Evolutionary conservation across 2,888 invertebrate species (phyloP).

Genomic region (Thymelicus acteon): DNA sequence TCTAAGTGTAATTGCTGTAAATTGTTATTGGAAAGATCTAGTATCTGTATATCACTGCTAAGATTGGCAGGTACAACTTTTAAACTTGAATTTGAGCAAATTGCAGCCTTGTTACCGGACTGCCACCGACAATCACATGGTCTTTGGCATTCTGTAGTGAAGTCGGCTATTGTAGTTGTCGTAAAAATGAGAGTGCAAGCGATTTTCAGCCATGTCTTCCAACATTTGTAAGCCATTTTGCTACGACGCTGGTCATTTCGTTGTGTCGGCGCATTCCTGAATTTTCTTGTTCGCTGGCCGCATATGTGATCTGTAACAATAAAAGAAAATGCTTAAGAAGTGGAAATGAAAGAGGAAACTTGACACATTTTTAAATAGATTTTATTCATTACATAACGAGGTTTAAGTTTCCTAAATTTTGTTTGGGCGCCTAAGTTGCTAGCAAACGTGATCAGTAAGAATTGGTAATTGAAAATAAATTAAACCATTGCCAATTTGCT

Average conservation of each 20-base stretch:
- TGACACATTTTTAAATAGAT: neutral
- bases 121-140: conserved; percentile 94
- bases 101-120: conserved; percentile 93
- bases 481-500: neutral
- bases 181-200: conserved; percentile 61
- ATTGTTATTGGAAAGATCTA: conserved; percentile 90
- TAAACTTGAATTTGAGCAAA: conserved; percentile 89
- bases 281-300: conserved; percentile 56
- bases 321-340: conserved; percentile 37
- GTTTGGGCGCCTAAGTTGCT: too few species aligned
- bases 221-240: conserved; percentile 81
- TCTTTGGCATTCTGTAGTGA: conserved; percentile 87
- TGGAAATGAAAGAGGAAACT: neutral
- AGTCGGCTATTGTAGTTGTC: conserved; percentile 76
- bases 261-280: conserved; percentile 76
- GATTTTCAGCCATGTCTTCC: conserved; percentile 79
- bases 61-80: conserved; percentile 89
- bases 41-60: conserved; percentile 88
- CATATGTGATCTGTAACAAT: conserved; percentile 76
- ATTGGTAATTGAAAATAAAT: neutral
- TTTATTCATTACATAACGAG: too few species aligned
- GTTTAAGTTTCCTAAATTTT: too few species aligned
- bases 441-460: neutral
- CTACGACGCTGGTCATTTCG: conserved; percentile 76
- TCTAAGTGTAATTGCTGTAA: conserved; percentile 87